Base-by-base conservation (phyloP, 2,113 vertebrate genomes). In the Mus spicilegus region DNA sequence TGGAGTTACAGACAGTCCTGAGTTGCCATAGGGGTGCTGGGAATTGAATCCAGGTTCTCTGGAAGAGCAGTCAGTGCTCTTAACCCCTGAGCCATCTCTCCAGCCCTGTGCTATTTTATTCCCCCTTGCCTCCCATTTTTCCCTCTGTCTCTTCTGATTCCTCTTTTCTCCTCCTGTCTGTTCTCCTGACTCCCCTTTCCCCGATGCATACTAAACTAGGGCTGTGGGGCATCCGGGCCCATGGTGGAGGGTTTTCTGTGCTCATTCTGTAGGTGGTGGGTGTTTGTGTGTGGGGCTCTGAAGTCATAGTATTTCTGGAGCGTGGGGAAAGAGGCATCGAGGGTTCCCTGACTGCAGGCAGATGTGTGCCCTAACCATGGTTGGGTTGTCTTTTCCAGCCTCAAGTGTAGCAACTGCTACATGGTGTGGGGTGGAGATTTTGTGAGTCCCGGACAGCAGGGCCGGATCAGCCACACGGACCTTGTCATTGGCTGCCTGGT, bases 401-500 rank as follows among this genome's bases (percentile, higher is more conserved):
- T 99, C 98, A 99, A 99, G 96, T 98, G 99, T 85, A 99, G 99
- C 98, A 99, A 99, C 98, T 99, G 99, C 89, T 99, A 99, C 98
- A 99, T 99, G 99, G 99, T 99, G 13, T 99, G 99, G 99, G 99
- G 99, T 2, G 99, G 99, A 3, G 99, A 99, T 96, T 99, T 99
- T 22, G 98, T 99, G 87, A 99, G 98, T 98, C 99, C 97, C 33
- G 98, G 99, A 6, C 99, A 99, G 56, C 99, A 99, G 97, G 98
- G 99, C 19, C 98, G 99, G 39, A 99, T 99, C 98, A 99, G 99
- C 97, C 99, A 99, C 94, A 98, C 98, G 4, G 99, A 99, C 98
- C 98, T 99, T 94, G 99, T 99, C 95, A 98, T 99, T 85, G 99
- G 99, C 85, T 99, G 99, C 97, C 98, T 99, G 95, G 98, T 99